Evolutionary conservation across 2,797 vertebrate genomes (phyloP).

Genomic region (Arrhamphus sclerolepis): DNA sequence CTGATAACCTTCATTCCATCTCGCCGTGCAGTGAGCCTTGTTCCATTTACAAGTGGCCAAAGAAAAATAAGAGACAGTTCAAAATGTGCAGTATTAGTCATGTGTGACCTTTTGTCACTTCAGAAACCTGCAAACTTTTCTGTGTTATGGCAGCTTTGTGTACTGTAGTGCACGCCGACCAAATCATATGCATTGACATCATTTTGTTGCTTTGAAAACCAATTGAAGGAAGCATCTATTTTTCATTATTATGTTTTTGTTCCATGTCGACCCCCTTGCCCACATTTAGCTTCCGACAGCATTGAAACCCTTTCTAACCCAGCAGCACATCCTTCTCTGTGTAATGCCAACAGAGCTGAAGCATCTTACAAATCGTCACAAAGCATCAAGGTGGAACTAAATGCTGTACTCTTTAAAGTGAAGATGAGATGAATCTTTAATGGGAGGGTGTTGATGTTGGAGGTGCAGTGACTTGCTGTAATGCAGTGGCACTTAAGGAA

Average conservation of each 20-base stretch:
- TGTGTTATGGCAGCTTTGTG: constrained; percentile 74
- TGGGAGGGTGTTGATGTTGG: constrained; percentile 12
- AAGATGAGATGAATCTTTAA: constrained; percentile 26
- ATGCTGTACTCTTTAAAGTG: constrained; percentile 39
- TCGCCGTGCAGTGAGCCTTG: constrained; percentile 45
- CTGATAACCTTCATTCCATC: constrained; percentile 53
- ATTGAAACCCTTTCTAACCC: constrained; percentile 11
- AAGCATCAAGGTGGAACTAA: constrained; percentile 30
- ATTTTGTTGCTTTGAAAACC: constrained; percentile 29
- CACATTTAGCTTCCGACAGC: constrained; percentile 16
- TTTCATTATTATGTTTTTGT: constrained; percentile 19
- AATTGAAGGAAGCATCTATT: constrained; percentile 35
- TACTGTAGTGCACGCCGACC: constrained; percentile 59
- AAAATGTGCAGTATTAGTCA: constrained; percentile 65
- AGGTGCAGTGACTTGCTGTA: constrained; percentile 31
- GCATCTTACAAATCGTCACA: constrained; percentile 22
- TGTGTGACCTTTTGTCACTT: constrained; percentile 53
- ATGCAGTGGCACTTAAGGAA: constrained; percentile 57
- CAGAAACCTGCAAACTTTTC: constrained; percentile 66
- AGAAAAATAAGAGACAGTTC: constrained; percentile 50
- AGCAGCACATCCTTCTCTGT: constrained; percentile 14
- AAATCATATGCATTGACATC: constrained; percentile 59
- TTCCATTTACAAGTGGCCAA: constrained; percentile 67
- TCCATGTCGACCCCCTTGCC: neutral
- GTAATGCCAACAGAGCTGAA: constrained; percentile 23